Percentiles rank a stretch among this genome's conserved stretches.
phyloP scores from a whole-genome alignment of 1,140 invertebrate species.

The Frieseomelitta varia region DNA sequence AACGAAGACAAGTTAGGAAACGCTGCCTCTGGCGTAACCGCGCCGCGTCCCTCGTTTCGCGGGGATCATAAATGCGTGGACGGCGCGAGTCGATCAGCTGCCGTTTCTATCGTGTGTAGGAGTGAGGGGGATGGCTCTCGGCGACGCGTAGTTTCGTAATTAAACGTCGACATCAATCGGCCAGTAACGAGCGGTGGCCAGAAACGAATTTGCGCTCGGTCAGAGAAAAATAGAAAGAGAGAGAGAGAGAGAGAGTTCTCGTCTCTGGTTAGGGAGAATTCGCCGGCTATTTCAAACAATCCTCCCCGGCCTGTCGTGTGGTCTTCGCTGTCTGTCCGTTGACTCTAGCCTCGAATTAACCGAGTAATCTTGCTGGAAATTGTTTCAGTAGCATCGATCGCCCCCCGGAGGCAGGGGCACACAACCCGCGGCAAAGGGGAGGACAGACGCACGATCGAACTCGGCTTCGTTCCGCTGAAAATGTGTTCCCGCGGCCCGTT shows the following conservation, averaged over 20 bases:
- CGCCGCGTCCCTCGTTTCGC: not conserved
- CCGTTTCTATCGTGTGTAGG: not conserved
- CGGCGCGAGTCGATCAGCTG: not conserved
- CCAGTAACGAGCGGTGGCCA: constrained; percentile 5
- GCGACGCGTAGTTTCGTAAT: constrained; percentile 23
- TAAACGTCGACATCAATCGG: constrained; percentile 42
- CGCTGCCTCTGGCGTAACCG: not conserved
- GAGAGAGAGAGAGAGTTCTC: too few relatives aligned
- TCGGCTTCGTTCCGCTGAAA: constrained; percentile 11
- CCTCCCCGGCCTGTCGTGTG: not conserved
- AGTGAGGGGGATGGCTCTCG: not conserved
- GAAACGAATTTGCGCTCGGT: constrained; percentile 24
- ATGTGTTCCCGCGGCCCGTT: constrained; percentile 7
- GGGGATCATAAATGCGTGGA: not conserved
- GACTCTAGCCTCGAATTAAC: constrained; percentile 10
- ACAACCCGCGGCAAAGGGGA: not conserved
- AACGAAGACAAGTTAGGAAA: too few relatives aligned
- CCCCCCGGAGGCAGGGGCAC: not conserved
- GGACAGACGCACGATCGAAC: constrained; percentile 25
- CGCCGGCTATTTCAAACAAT: constrained; percentile 10
- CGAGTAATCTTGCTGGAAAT: constrained; percentile 15
- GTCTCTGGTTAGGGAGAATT: too few relatives aligned
- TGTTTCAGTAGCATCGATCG: constrained; percentile 7
- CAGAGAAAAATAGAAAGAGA: not conserved
- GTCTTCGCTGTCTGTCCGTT: not conserved